phyloP scores from a whole-genome alignment of 2,797 vertebrate species.

The Leucoraja ocellata region DNA sequence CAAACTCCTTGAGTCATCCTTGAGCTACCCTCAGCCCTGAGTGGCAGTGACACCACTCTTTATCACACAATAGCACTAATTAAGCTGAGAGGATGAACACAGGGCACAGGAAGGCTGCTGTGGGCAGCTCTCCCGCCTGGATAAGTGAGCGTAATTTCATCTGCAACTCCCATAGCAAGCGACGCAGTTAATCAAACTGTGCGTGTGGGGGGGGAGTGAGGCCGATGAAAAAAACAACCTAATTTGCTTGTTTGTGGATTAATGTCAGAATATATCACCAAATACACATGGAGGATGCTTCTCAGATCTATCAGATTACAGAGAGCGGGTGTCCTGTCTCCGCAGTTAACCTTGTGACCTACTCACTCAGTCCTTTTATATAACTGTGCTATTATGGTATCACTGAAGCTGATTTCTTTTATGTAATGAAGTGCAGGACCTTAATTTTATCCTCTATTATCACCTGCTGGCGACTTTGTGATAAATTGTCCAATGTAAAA shows the following conservation, averaged over 20 bases:
- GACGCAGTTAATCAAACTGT: not conserved
- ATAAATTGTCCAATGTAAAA: not conserved
- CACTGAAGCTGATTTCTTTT: not conserved
- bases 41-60: not conserved
- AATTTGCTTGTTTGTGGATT: not conserved
- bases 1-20: not conserved
- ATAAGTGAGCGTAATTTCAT: conserved; percentile 24
- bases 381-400: not conserved
- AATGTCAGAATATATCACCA: not conserved
- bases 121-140: not conserved
- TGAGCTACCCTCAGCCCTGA: not conserved
- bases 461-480: not conserved
- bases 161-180: not conserved
- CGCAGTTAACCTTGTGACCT: not conserved
- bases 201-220: not conserved
- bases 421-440: too few relatives aligned
- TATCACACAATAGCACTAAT: not conserved
- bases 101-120: not conserved
- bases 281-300: not conserved
- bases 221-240: not conserved
- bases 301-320: not conserved
- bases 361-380: not conserved
- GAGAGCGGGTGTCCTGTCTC: not conserved
- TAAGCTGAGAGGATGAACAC: too few relatives aligned
- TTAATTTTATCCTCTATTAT: not conserved